Percentiles rank a stretch among this genome's conserved stretches.
phyloP scores from a whole-genome alignment of 1,140 invertebrate species.

The Drosophila pruinosa region DNA sequence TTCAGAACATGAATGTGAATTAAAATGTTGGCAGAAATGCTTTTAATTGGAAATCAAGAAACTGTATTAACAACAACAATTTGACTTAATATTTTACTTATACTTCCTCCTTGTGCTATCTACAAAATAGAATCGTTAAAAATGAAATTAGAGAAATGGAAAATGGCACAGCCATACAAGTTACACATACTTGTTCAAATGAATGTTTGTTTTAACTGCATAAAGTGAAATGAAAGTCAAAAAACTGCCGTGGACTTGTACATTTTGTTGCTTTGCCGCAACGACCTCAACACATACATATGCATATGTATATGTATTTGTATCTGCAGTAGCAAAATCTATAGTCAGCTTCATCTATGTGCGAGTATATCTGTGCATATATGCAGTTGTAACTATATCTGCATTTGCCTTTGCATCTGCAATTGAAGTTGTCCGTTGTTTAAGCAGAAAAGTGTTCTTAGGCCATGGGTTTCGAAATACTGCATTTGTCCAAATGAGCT shows the following conservation, averaged over 20 bases:
- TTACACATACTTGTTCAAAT: neutral
- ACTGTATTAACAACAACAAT: slow-evolving; percentile 9
- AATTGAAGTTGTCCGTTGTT: neutral
- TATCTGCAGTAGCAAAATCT: neutral
- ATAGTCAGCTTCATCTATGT: no score
- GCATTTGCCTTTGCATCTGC: slow-evolving; percentile 6
- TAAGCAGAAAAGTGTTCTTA: slow-evolving; percentile 36
- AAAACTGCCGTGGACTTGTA: neutral
- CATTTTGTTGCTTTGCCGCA: slow-evolving; percentile 5
- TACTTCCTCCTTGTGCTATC: neutral
- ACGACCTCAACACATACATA: slow-evolving; percentile 23
- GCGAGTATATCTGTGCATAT: slow-evolving; percentile 25
- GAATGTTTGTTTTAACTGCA: neutral
- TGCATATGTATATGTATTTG: slow-evolving; percentile 2
- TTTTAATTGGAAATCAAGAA: slow-evolving; percentile 45
- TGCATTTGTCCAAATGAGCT: no score
- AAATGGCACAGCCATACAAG: slow-evolving; percentile 4
- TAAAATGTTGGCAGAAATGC: slow-evolving; percentile 23
- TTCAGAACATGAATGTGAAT: slow-evolving; percentile 6
- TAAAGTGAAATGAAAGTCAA: slow-evolving; percentile 9
- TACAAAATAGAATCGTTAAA: slow-evolving; percentile 1
- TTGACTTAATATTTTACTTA: neutral
- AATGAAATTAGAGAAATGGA: slow-evolving; percentile 1
- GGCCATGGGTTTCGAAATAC: no score
- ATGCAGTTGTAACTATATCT: slow-evolving; percentile 19